A percentile compares a stretch with the other conserved stretches of the same genome.
Evolutionary conservation across 2,797 vertebrate species (phyloP).

Genomic region (Gouania willdenowi): DNA sequence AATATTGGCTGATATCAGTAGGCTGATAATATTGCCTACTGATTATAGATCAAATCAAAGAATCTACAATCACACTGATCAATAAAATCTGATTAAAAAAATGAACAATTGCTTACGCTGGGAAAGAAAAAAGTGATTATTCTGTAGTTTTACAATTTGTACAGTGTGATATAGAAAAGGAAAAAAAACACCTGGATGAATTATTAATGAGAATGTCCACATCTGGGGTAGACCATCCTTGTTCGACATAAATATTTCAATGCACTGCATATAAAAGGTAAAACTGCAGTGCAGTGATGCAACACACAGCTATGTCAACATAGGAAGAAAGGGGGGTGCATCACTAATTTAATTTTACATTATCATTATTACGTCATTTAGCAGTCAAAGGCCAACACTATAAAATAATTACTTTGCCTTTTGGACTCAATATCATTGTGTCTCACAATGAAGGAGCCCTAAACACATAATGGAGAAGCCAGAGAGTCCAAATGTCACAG

Average conservation of each 20-base stretch:
- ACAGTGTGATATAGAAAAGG: no score
- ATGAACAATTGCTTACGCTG: neutral
- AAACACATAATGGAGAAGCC: slow-evolving; percentile 27
- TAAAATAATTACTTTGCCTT: slow-evolving; percentile 56
- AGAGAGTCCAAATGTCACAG: slow-evolving; percentile 48
- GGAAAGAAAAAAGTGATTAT: slow-evolving; percentile 28
- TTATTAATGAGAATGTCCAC: slow-evolving; percentile 57
- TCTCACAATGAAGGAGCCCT: slow-evolving; percentile 28
- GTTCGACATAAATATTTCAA: slow-evolving; percentile 64
- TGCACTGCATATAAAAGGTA: slow-evolving; percentile 36
- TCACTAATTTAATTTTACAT: slow-evolving; percentile 33
- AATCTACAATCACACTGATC: slow-evolving; percentile 8
- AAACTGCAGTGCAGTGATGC: slow-evolving; percentile 13
- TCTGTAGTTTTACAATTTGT: no score
- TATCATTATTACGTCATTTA: slow-evolving; percentile 49
- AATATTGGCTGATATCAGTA: no score
- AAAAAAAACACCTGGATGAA: slow-evolving; percentile 56
- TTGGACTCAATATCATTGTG: slow-evolving; percentile 46
- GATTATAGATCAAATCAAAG: slow-evolving; percentile 23
- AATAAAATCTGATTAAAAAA: slow-evolving; percentile 2
- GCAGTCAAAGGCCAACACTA: slow-evolving; percentile 46
- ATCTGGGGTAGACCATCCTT: slow-evolving; percentile 42
- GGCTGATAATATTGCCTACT: no score
- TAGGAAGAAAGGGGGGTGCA: slow-evolving; percentile 25
- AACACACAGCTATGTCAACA: slow-evolving; percentile 21